Percentiles rank a stretch among this genome's conserved stretches.
Conservation (phyloP, 2,797 vertebrate genomes). For the Cichlasoma orientale region DNA sequence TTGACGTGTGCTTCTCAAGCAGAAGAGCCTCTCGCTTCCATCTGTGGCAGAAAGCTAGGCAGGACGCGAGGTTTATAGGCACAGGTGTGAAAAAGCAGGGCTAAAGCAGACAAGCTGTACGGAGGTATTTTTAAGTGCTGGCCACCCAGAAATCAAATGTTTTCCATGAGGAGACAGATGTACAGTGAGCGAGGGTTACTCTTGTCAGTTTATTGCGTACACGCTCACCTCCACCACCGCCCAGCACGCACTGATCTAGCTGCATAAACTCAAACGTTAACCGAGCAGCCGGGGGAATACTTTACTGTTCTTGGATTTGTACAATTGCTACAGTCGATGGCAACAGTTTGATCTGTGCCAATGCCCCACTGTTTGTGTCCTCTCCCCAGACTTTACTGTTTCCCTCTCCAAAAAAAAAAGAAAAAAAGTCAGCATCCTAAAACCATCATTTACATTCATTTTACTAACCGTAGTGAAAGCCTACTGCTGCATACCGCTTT, state of each 20-base stretch:
- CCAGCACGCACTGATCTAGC: neutral
- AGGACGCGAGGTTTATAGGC: constrained; percentile 5
- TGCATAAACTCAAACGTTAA: neutral
- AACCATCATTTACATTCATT: neutral
- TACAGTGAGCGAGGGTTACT: constrained; percentile 16
- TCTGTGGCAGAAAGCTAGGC: neutral
- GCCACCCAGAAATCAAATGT: neutral
- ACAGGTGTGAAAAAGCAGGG: constrained; percentile 9
- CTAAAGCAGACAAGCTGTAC: neutral
- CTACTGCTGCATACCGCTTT: neutral
- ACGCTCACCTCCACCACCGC: neutral
- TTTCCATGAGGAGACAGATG: neutral
- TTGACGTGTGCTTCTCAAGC: neutral
- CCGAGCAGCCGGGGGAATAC: neutral
- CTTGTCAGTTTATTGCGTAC: constrained; percentile 5
- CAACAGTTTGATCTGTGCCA: neutral
- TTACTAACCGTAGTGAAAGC: neutral
- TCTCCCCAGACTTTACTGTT: neutral
- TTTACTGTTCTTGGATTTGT: neutral
- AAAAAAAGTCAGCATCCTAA: neutral
- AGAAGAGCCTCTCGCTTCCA: neutral
- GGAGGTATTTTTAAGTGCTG: constrained; percentile 42
- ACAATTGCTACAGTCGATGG: neutral
- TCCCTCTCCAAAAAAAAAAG: neutral
- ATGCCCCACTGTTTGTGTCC: neutral